These are phyloP conservation scores for Xiphophorus hellerii DNA, from an alignment of 2,113 vertebrate genomes.

Conservation along the genomic window DNA sequence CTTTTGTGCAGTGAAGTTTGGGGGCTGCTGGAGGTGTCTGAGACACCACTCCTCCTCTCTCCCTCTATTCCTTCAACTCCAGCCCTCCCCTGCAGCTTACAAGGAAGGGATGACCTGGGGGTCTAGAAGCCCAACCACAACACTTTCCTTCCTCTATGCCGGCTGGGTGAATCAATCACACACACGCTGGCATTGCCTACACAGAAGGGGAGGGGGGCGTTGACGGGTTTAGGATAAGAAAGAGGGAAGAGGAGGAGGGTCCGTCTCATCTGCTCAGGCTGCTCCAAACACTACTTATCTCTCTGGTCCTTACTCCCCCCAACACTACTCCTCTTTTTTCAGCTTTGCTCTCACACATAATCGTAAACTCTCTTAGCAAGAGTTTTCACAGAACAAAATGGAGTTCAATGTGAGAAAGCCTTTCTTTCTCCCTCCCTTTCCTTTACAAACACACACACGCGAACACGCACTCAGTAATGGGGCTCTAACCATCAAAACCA, in stretches of 20 bases:
- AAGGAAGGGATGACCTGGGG: conserved; percentile 57
- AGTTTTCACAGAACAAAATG: conserved; percentile 32
- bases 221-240: conserved; percentile 13
- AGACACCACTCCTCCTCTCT: conserved; percentile 14
- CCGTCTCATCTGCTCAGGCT: conserved; percentile 21
- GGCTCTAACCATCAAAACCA: conserved; percentile 27
- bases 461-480: conserved; percentile 3
- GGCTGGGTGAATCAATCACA: conserved; percentile 70
- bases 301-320: conserved; percentile 35
- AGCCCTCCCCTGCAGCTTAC: conserved; percentile 42
- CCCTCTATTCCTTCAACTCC: conserved; percentile 1
- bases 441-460: conserved; percentile 4
- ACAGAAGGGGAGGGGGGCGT: conserved; percentile 13
- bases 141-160: conserved; percentile 57
- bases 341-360: conserved; percentile 10
- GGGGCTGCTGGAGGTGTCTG: conserved; percentile 54
- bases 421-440: conserved; percentile 22
- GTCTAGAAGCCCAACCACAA: conserved; percentile 54
- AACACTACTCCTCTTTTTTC: neutral
- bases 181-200: conserved; percentile 41
- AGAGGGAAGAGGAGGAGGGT: conserved; percentile 8
- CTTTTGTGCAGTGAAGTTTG: conserved; percentile 66
- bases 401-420: conserved; percentile 43
- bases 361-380: conserved; percentile 37
- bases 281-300: conserved; percentile 58